Percentiles rank a stretch among this genome's conserved stretches.
Evolutionary conservation across 2,113 vertebrate species (phyloP).

Genomic region (Petaurus breviceps): DNA sequence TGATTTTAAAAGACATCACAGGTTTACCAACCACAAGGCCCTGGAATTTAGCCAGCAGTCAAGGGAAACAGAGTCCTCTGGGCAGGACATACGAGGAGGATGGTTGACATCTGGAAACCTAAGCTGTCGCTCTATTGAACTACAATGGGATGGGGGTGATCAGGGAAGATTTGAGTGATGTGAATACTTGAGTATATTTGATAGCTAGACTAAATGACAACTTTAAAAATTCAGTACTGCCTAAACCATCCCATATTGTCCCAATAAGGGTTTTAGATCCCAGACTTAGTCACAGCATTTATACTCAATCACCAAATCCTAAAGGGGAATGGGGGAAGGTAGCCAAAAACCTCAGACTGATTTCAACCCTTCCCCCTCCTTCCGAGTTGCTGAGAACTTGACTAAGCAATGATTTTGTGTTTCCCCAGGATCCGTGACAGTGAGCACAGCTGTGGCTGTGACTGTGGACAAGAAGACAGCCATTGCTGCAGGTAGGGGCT

Average conservation of each 20-base stretch:
- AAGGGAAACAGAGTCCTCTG: not conserved
- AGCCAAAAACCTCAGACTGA: not conserved
- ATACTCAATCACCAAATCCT: not conserved
- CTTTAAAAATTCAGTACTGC: not conserved
- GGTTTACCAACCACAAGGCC: not conserved
- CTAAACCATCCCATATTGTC: not conserved
- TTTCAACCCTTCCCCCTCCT: not conserved
- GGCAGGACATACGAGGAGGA: not conserved
- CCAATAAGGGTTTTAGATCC: not conserved
- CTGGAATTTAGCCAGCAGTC: not conserved
- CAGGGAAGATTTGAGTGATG: not conserved
- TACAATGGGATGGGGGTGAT: not conserved
- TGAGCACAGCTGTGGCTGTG: conserved; percentile 90
- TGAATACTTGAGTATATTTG: no score
- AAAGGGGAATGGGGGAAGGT: not conserved
- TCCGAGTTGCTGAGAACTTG: not conserved
- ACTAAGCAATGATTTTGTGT: conserved; percentile 52
- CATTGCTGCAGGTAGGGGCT: conserved; percentile 94
- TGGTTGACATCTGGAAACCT: not conserved
- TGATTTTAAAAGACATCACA: not conserved
- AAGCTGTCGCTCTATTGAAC: not conserved
- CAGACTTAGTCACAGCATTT: no score
- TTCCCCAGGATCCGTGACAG: conserved; percentile 85
- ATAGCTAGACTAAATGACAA: not conserved
- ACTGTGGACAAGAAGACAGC: conserved; percentile 91